A percentile compares a stretch with the other conserved stretches of the same genome.
phyloP scores from a whole-genome alignment of 2,888 invertebrate species.

The Glyphotaelius pellucidus region DNA sequence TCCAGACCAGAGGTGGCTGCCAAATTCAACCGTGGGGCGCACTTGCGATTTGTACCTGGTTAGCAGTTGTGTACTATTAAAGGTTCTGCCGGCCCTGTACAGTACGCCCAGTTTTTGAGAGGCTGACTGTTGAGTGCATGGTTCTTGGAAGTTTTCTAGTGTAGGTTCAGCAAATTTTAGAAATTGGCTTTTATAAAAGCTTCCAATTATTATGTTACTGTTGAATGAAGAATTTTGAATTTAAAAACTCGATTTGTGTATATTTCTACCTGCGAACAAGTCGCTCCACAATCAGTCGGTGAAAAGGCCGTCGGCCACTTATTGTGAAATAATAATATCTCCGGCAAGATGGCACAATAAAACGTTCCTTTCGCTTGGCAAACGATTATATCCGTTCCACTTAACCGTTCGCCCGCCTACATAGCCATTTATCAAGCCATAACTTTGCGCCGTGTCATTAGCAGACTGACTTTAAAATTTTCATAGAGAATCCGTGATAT shows the following conservation, averaged over 20 bases:
- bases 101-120: no score
- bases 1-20: no score
- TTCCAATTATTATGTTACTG: no score
- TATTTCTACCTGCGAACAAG: neutral
- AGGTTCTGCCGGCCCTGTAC: no score
- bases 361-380: constrained; percentile 62
- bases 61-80: no score
- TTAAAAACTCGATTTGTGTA: neutral
- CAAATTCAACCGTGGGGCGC: no score
- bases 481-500: constrained; percentile 66
- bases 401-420: constrained; percentile 62
- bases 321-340: constrained; percentile 62
- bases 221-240: neutral
- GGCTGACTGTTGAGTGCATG: no score
- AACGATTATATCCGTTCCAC: constrained; percentile 66
- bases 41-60: no score
- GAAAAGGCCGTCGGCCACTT: constrained; percentile 57
- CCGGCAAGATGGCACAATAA: constrained; percentile 64
- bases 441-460: constrained; percentile 66
- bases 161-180: neutral
- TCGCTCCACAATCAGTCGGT: neutral
- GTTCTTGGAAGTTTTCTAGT: neutral
- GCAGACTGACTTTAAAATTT: constrained; percentile 67
- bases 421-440: constrained; percentile 66
- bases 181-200: neutral